Percentiles rank a stretch among this genome's conserved stretches.
Conservation (phyloP, 2,113 vertebrate genomes). For the Eonycteris spelaea region DNA sequence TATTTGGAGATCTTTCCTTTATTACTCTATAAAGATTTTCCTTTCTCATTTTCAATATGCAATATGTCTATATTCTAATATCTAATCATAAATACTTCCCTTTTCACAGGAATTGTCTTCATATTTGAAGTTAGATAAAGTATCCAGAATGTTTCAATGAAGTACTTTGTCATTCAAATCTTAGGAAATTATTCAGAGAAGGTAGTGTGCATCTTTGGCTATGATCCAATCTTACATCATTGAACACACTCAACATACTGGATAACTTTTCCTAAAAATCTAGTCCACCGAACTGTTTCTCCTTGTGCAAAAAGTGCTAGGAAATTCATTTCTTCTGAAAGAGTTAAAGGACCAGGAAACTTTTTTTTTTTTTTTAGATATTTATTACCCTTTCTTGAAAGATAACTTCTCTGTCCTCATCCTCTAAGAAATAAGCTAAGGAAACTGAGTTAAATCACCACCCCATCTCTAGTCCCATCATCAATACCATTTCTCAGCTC, state of each 20-base stretch:
- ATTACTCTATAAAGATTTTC: background rate
- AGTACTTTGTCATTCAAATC: background rate
- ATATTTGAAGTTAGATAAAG: background rate
- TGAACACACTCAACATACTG: background rate
- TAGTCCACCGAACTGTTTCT: background rate
- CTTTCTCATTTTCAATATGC: background rate
- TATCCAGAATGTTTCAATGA: background rate
- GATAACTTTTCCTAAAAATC: background rate
- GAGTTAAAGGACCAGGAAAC: background rate
- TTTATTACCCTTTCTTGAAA: background rate
- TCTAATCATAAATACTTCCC: background rate
- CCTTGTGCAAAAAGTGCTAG: background rate
- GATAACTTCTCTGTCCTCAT: background rate
- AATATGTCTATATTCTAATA: background rate
- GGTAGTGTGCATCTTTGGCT: background rate
- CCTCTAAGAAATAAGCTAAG: background rate
- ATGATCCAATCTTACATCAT: background rate
- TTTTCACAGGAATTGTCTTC: background rate
- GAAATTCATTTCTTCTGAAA: background rate
- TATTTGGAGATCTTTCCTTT: background rate
- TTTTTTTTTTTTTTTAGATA: background rate
- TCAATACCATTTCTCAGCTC: background rate
- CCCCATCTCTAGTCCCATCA: background rate
- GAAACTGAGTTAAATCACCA: conserved; percentile 26
- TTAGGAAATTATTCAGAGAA: background rate